Base-by-base conservation (phyloP, 2,888 invertebrate species). In the Patella ulyssiponensis region DNA sequence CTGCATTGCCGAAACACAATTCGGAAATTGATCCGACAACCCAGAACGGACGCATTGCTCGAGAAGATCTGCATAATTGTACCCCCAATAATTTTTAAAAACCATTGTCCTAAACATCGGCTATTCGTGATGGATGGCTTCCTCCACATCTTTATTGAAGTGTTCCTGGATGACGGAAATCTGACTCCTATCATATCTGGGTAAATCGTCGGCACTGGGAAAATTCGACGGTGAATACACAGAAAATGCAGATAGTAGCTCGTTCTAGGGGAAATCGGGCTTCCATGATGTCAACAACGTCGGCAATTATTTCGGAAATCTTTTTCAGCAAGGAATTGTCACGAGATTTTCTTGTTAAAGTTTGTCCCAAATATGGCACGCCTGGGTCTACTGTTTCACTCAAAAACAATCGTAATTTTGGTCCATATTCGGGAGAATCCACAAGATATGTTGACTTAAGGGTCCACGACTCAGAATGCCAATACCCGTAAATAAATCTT, bases 1-100 rank as follows among this genome's bases (percentile, higher is more conserved):
- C 27, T 2, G 27, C 27, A 27, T 27, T 27, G 27, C 27, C 27
- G 27, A 27, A 27, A 27, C 27, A 27, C 27, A 27, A 27, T 27
- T 27, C 27, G 27, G 2, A 27, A 27, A 27, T 27, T 27, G 1
- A 27, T 27, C 27, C 27, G 1, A 27, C 27, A 27, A 27, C 27
- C 27, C 27, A 27, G 27, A 27, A 27, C 27, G 27, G 27, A 27
- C 27, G 27, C 27, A 27, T 27, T 27, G 27, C 27, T 27, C 27
- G 27, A 27, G 27, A 2, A 27, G 27, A 27, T 27, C 27, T 1
- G 27, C 27, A 27, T 27, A 2, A 27, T 27, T 27, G 2, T 27
- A n/a, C n/a, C n/a, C n/a, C 58, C 58, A 4, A 58, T 58, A 58
- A 58, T 58, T 58, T 58, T 58, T 14, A n/a, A 64, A n/a, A n/a